phyloP scores from a whole-genome alignment of 2,797 vertebrate genomes.

The Sandelia bainsii region DNA sequence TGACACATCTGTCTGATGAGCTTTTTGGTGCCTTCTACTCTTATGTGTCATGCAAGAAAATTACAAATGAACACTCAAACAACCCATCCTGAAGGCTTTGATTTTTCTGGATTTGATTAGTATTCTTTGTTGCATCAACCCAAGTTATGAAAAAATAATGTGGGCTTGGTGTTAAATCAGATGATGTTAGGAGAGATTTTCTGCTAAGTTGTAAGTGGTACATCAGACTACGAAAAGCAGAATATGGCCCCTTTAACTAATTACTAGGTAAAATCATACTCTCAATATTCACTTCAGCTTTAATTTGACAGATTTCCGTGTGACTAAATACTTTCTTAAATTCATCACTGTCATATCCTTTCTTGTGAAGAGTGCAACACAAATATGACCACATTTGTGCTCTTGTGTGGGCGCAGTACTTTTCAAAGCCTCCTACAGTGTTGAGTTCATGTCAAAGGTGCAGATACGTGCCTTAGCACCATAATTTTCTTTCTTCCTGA shows the following conservation, averaged over 20 bases:
- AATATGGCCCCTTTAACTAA: no score
- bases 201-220: no score
- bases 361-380: background rate
- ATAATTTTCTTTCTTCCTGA: conserved; percentile 18
- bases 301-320: conserved; percentile 6
- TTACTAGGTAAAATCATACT: no score
- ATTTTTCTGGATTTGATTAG: conserved; percentile 27
- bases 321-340: background rate
- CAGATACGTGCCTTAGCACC: background rate
- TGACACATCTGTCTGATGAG: conserved; percentile 36
- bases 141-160: conserved; percentile 34
- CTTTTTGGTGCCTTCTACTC: conserved; percentile 21
- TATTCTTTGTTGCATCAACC: conserved; percentile 36
- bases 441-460: conserved; percentile 11
- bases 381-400: background rate
- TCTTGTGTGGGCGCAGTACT: background rate
- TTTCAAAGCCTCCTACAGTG: background rate
- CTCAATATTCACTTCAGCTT: background rate
- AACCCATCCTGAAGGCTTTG: conserved; percentile 29
- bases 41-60: conserved; percentile 25
- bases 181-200: background rate
- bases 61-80: conserved; percentile 41
- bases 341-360: background rate
- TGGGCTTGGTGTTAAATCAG: conserved; percentile 21
- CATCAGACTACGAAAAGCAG: no score